A percentile compares a stretch with the other conserved stretches of the same genome.
phyloP scores from a whole-genome alignment of 2,888 invertebrate species.

The Caradrina clavipalpis region DNA sequence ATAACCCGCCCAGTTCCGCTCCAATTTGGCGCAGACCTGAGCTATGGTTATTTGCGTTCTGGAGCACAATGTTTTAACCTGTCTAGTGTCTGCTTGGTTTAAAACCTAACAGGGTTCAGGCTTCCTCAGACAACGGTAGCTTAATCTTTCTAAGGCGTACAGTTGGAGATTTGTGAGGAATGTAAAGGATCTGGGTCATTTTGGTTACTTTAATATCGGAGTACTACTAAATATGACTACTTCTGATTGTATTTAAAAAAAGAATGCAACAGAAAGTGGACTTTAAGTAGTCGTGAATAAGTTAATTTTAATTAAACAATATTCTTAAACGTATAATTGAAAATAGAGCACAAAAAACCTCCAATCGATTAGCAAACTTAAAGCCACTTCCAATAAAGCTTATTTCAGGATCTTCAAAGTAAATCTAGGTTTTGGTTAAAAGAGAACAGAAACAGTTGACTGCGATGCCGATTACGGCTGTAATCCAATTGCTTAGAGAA shows the following conservation, averaged over 20 bases:
- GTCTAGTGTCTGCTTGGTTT: constrained; percentile 20
- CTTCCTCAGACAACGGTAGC: not conserved
- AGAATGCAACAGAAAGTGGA: not conserved
- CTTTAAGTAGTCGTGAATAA: not conserved
- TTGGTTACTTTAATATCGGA: no score
- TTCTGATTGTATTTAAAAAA: not conserved
- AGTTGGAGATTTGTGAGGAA: no score
- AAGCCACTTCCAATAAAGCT: constrained; percentile 15
- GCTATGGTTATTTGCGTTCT: constrained; percentile 46
- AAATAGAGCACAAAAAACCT: constrained; percentile 1
- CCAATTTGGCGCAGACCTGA: constrained; percentile 47
- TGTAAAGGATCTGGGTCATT: no score
- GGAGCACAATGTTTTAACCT: constrained; percentile 35
- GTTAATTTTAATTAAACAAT: not conserved
- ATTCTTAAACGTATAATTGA: not conserved
- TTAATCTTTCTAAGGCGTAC: not conserved
- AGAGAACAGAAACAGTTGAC: constrained; percentile 51
- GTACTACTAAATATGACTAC: no score
- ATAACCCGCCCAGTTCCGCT: constrained; percentile 50
- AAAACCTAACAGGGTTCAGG: constrained; percentile 9
- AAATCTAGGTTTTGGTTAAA: constrained; percentile 47
- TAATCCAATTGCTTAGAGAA: constrained; percentile 62
- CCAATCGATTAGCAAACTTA: constrained; percentile 30
- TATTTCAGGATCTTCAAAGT: constrained; percentile 16
- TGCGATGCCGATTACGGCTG: constrained; percentile 53